Evolutionary conservation across 2,888 invertebrate genomes (phyloP).

Genomic region (Phyto melanocephala): DNA sequence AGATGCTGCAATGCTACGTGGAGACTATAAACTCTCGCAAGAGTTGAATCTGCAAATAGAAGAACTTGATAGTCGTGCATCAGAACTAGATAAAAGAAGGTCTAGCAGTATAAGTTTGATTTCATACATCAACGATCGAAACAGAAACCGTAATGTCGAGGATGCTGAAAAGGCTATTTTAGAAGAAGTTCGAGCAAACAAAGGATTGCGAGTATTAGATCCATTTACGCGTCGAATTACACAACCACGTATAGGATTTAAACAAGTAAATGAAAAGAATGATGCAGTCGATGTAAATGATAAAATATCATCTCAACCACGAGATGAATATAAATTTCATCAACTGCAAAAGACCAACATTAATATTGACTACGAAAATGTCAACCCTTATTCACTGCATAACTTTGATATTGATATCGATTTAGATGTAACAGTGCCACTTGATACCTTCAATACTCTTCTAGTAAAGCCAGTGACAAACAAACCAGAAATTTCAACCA

Average conservation of each 20-base stretch:
- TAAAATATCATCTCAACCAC: too few species aligned
- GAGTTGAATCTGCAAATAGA: conserved; percentile 89
- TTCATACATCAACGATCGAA: too few species aligned
- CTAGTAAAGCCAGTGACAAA: too few species aligned
- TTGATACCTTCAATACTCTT: too few species aligned
- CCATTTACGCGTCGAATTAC: conserved; percentile 94
- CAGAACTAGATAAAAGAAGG: too few species aligned
- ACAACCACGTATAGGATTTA: conserved; percentile 92
- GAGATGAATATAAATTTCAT: conserved; percentile 73
- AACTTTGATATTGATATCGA: too few species aligned
- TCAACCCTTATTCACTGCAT: conserved; percentile 82
- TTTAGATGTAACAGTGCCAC: conserved; percentile 88
- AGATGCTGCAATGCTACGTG: conserved; percentile 84
- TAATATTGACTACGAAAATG: conserved; percentile 80
- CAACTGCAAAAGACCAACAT: conserved; percentile 66
- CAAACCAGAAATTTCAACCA: too few species aligned
- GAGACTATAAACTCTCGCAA: conserved; percentile 84
- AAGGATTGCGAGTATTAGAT: too few species aligned
- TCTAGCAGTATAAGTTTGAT: too few species aligned
- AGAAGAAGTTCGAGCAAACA: conserved; percentile 88
- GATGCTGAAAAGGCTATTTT: conserved; percentile 96
- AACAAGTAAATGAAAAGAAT: conserved; percentile 71
- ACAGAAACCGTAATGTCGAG: conserved; percentile 93
- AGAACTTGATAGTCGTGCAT: conserved; percentile 92
- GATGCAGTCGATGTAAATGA: too few species aligned